These are phyloP conservation scores for Volucella inflata DNA, from an alignment of 2,888 invertebrate genomes.

Conservation along the genomic window DNA sequence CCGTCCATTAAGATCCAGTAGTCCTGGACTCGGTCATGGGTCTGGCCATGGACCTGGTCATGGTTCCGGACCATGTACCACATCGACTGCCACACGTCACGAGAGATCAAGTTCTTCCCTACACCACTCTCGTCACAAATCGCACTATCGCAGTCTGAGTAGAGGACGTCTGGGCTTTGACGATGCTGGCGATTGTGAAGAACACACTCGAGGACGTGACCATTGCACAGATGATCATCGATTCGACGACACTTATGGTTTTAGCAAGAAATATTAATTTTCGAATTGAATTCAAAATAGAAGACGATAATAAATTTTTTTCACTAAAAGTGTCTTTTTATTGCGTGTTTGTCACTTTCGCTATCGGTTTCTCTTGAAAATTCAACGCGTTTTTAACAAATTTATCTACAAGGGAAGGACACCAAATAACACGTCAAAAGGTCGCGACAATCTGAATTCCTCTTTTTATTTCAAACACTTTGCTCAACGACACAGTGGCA, in stretches of 20 bases:
- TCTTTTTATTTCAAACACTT: too few species aligned
- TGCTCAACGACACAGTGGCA: too few species aligned
- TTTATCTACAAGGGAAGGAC: too few species aligned
- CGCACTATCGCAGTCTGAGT: constrained; percentile 59
- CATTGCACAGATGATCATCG: constrained; percentile 75
- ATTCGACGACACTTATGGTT: constrained; percentile 81
- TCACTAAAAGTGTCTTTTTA: constrained; percentile 27
- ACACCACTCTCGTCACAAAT: constrained; percentile 53
- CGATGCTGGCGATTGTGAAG: constrained; percentile 77
- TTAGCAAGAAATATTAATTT: constrained; percentile 80
- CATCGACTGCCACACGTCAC: constrained; percentile 50
- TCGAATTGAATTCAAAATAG: constrained; percentile 26
- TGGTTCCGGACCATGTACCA: constrained; percentile 53
- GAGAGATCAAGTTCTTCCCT: constrained; percentile 41
- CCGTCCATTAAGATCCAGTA: constrained; percentile 80
- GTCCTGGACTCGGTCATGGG: constrained; percentile 41
- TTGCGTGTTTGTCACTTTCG: too few species aligned
- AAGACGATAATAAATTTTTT: constrained; percentile 25
- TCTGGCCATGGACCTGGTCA: too few species aligned
- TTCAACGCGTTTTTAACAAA: too few species aligned
- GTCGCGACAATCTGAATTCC: too few species aligned
- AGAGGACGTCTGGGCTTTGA: constrained; percentile 77
- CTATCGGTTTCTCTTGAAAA: too few species aligned
- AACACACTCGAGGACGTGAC: constrained; percentile 59
- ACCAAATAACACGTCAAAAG: too few species aligned